Percentiles rank a stretch among this genome's conserved stretches.
These are phyloP conservation scores for Danio tinwini DNA, from an alignment of 2,797 vertebrate species.

Conservation along the genomic window DNA sequence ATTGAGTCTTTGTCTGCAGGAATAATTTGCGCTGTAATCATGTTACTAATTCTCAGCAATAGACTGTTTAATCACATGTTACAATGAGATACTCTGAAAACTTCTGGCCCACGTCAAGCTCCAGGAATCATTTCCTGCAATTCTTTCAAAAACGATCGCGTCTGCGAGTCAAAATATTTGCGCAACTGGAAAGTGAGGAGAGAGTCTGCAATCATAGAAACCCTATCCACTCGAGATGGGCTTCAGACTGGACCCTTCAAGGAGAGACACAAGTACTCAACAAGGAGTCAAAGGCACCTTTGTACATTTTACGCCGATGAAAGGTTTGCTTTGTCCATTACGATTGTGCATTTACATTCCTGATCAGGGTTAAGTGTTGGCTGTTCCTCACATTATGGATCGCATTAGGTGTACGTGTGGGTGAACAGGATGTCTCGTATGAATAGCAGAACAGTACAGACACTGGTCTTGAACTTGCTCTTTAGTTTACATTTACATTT, in stretches of 20 bases:
- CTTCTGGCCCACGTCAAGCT: slow-evolving; percentile 67
- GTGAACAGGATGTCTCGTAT: slow-evolving; percentile 41
- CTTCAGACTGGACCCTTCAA: slow-evolving; percentile 3
- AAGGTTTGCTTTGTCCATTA: slow-evolving; percentile 43
- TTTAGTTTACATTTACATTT: neutral
- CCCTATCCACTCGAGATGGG: slow-evolving; percentile 11
- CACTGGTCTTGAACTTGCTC: slow-evolving; percentile 16
- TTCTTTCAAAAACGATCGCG: slow-evolving; percentile 58
- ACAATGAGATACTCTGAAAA: slow-evolving; percentile 50
- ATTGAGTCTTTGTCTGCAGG: slow-evolving; percentile 38
- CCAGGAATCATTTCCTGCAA: slow-evolving; percentile 47
- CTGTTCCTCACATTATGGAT: slow-evolving; percentile 47
- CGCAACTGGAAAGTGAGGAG: slow-evolving; percentile 59
- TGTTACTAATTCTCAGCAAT: slow-evolving; percentile 25
- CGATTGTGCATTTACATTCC: slow-evolving; percentile 37
- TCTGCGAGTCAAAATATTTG: slow-evolving; percentile 73
- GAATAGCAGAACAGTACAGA: slow-evolving; percentile 46
- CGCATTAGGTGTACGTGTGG: slow-evolving; percentile 44
- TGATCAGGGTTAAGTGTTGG: slow-evolving; percentile 40
- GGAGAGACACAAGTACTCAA: slow-evolving; percentile 2
- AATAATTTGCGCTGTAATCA: slow-evolving; percentile 20
- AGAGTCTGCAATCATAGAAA: slow-evolving; percentile 33
- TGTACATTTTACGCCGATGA: slow-evolving; percentile 36
- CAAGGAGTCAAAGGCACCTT: slow-evolving; percentile 25
- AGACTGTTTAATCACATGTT: slow-evolving; percentile 58